phyloP scores from a whole-genome alignment of 2,113 vertebrate genomes.

The Octodon degus region DNA sequence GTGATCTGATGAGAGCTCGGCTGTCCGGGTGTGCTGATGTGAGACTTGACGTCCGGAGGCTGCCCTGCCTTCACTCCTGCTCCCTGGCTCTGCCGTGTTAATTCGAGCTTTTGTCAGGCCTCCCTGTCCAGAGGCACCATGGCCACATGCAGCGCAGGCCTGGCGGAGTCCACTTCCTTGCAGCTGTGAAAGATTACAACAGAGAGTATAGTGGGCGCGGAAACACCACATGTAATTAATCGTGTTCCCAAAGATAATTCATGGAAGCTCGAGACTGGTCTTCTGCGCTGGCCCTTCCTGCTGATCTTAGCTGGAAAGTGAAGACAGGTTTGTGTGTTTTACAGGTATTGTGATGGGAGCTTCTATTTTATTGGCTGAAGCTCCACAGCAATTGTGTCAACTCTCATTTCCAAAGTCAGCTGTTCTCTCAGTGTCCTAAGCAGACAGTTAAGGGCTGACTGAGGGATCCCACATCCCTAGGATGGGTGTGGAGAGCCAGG shows the following conservation, averaged over 20 bases:
- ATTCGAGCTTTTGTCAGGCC: not conserved
- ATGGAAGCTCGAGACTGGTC: constrained; percentile 41
- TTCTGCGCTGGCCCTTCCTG: not conserved
- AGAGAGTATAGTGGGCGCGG: not conserved
- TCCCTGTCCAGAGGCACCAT: not conserved
- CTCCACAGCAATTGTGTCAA: not conserved
- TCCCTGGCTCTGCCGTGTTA: not conserved
- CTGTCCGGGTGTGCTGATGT: not conserved
- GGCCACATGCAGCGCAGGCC: constrained; percentile 22
- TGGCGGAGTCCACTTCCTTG: constrained; percentile 2
- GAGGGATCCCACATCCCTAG: not conserved
- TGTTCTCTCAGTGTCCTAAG: not conserved
- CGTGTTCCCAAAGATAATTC: constrained; percentile 79
- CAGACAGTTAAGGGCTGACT: not conserved
- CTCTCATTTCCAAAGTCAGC: not conserved
- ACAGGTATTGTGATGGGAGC: not conserved
- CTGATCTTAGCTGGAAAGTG: constrained; percentile 47
- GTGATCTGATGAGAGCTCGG: not conserved
- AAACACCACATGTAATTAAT: not conserved
- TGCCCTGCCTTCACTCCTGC: not conserved
- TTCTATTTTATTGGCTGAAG: constrained; percentile 1
- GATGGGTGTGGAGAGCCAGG: not conserved
- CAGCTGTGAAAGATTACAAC: constrained; percentile 52
- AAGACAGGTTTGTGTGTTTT: not conserved
- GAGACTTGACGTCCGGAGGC: not conserved